These are phyloP conservation scores for Palythoa caribaeorum DNA, from an alignment of 92 coral and sea anemone genomes.

Conservation along the genomic window DNA sequence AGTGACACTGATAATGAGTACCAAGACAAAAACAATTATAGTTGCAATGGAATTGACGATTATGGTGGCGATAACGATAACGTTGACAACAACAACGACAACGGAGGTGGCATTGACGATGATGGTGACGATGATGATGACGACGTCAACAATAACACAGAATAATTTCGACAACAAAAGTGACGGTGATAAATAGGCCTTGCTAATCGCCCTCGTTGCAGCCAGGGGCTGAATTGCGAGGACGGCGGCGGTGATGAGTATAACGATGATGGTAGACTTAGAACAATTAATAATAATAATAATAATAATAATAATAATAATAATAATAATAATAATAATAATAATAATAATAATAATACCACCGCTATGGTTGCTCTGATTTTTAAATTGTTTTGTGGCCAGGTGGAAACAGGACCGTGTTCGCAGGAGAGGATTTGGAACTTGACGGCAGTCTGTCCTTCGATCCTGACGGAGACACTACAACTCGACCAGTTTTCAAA, in stretches of 20 bases:
- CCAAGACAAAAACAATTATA: background rate
- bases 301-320: background rate
- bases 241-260: too few relatives aligned
- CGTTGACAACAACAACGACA: background rate
- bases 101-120: background rate
- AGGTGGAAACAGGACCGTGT: conserved; percentile 5
- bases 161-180: background rate
- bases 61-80: background rate
- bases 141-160: background rate
- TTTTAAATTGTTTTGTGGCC: background rate
- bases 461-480: conserved; percentile 3
- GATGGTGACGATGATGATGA: background rate
- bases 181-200: background rate
- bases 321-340: background rate
- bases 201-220: too few relatives aligned
- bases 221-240: too few relatives aligned
- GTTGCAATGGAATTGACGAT: background rate
- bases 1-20: too few relatives aligned
- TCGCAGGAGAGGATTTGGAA: background rate
- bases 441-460: background rate
- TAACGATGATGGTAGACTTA: too few relatives aligned
- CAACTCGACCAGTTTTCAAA: background rate
- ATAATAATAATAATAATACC: too few relatives aligned
- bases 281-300: too few relatives aligned
- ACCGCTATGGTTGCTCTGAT: too few relatives aligned